phyloP scores from a whole-genome alignment of 2,797 vertebrate species.

The Chrysocyon brachyurus region DNA sequence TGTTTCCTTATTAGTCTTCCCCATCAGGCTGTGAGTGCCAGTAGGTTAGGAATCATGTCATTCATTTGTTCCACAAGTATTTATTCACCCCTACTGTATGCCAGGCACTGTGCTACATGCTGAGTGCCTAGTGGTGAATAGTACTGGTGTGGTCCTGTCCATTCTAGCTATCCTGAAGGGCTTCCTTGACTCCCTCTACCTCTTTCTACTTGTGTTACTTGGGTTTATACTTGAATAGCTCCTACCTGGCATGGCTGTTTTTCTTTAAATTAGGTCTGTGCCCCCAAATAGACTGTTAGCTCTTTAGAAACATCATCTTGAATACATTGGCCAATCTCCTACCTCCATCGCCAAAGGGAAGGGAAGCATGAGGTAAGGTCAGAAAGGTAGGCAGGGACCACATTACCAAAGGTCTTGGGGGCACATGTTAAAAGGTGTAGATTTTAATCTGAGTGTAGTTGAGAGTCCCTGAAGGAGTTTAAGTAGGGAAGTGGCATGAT shows the following conservation, averaged over 20 bases:
- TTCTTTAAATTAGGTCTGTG: background rate
- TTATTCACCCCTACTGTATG: background rate
- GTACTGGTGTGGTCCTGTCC: background rate
- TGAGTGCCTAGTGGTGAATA: background rate
- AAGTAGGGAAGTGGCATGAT: background rate
- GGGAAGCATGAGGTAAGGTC: background rate
- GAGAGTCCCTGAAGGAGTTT: background rate
- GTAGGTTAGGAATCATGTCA: background rate
- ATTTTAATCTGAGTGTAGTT: background rate
- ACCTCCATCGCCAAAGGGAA: background rate
- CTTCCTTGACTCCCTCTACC: background rate
- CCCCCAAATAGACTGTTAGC: background rate
- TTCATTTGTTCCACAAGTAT: background rate
- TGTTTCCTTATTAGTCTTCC: background rate
- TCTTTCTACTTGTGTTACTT: background rate
- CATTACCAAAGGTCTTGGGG: background rate
- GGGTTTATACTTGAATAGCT: background rate
- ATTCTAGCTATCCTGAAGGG: background rate
- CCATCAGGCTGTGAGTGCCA: background rate
- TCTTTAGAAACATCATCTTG: slow-evolving; percentile 4
- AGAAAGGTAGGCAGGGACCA: background rate
- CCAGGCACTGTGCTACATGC: background rate
- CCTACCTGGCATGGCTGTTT: background rate
- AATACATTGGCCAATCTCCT: background rate
- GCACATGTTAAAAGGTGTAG: background rate